Evolutionary conservation across 2,113 vertebrate species (phyloP).

Genomic region (Cheilinus undulatus): DNA sequence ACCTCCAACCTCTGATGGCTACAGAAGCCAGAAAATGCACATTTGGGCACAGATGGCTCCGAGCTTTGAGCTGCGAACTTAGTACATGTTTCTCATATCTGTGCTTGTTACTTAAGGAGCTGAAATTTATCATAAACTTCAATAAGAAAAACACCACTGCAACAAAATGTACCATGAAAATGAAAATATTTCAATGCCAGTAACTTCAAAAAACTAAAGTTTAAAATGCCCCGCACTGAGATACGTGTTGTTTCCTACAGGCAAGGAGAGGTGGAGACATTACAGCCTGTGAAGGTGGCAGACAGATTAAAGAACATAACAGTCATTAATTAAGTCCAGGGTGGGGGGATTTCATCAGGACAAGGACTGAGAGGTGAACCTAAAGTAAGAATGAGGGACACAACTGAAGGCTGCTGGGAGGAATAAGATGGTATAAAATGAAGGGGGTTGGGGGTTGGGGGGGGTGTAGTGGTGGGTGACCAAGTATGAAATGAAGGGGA

Average conservation of each 20-base stretch:
- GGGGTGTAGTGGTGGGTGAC: constrained; percentile 7
- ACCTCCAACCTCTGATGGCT: constrained; percentile 6
- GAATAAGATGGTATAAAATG: constrained; percentile 3
- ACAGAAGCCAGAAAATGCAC: constrained; percentile 13
- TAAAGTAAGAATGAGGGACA: constrained; percentile 1
- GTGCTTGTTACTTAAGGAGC: not conserved
- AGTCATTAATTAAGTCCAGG: constrained; percentile 10
- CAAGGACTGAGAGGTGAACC: constrained; percentile 10
- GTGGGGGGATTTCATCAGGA: not conserved
- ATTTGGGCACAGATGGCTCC: constrained; percentile 7
- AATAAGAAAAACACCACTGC: too few species aligned
- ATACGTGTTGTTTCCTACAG: too few species aligned
- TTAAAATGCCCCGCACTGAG: too few species aligned
- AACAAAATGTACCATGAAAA: too few species aligned
- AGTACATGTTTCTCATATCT: not conserved
- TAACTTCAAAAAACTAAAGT: too few species aligned
- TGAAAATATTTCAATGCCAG: too few species aligned
- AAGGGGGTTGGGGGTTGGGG: not conserved
- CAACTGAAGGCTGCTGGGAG: not conserved
- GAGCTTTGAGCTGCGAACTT: constrained; percentile 13
- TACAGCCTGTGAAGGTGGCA: not conserved
- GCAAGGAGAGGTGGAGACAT: not conserved
- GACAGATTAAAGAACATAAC: constrained; percentile 9
- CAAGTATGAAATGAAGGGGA: constrained; percentile 18
- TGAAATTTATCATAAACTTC: too few species aligned